phyloP scores from a whole-genome alignment of 2,113 vertebrate genomes.

The Cairina moschata region DNA sequence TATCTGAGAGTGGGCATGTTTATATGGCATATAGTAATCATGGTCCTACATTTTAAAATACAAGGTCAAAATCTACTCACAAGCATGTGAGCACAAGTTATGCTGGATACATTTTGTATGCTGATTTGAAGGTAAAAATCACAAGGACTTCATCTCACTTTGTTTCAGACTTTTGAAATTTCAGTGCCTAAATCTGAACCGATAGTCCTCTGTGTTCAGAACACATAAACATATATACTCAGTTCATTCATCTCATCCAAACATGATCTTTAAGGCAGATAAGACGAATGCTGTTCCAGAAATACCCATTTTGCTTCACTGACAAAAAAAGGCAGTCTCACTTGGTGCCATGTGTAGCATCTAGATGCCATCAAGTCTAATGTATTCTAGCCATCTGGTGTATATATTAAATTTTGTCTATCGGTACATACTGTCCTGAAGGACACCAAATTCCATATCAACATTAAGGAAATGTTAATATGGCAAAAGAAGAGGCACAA shows the following conservation, averaged over 20 bases:
- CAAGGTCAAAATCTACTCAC: background rate
- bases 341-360: background rate
- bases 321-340: background rate
- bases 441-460: background rate
- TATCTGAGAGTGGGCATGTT: background rate
- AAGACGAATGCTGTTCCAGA: background rate
- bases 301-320: background rate
- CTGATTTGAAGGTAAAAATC: background rate
- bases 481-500: background rate
- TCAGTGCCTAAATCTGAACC: background rate
- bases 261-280: background rate
- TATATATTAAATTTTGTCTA: background rate
- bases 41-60: background rate
- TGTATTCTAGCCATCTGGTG: background rate
- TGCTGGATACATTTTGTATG: background rate
- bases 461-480: fast-evolving
- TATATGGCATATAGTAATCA: background rate
- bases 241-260: background rate
- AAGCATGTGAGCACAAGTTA: background rate
- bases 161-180: background rate
- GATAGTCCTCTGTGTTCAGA: background rate
- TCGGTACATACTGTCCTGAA: background rate
- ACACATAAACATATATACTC: background rate
- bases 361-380: fast-evolving
- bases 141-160: background rate